Conservation (phyloP, 2,797 vertebrate species). For the Hipposideros larvatus region DNA sequence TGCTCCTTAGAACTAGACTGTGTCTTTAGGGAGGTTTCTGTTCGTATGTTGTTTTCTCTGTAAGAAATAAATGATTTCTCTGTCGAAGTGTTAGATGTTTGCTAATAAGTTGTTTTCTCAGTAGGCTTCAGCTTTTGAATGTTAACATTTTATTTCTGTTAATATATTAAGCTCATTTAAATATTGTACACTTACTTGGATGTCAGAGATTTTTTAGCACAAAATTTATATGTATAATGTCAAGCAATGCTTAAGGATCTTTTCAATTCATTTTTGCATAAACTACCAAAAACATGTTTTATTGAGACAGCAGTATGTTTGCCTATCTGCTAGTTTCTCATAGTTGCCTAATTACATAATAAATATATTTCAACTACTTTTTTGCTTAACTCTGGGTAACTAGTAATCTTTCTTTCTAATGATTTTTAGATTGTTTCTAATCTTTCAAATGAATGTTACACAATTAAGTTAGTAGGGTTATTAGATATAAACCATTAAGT, state of each 20-base stretch:
- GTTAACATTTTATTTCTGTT: constrained; percentile 62
- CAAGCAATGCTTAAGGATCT: neutral
- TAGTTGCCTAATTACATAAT: neutral
- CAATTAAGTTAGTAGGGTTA: neutral
- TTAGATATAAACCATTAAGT: neutral
- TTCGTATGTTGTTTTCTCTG: constrained; percentile 83
- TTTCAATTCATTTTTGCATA: neutral
- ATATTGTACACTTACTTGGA: neutral
- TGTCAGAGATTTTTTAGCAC: constrained; percentile 40
- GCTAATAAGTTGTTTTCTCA: constrained; percentile 86
- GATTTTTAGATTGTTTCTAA: no score
- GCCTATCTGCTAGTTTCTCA: neutral
- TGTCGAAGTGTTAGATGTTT: constrained; percentile 84
- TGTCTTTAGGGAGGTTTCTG: constrained; percentile 77
- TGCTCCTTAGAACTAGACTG: constrained; percentile 76
- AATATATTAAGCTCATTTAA: neutral
- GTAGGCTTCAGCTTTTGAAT: constrained; percentile 70
- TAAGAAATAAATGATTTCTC: constrained; percentile 86
- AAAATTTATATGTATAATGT: constrained; percentile 65
- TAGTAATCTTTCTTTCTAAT: neutral
- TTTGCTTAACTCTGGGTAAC: neutral
- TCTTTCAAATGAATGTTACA: neutral
- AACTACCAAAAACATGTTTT: neutral
- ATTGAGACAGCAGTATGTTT: neutral
- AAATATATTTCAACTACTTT: neutral